These are phyloP conservation scores for Girardinichthys multiradiatus DNA, from an alignment of 2,113 vertebrate species.

Conservation along the genomic window DNA sequence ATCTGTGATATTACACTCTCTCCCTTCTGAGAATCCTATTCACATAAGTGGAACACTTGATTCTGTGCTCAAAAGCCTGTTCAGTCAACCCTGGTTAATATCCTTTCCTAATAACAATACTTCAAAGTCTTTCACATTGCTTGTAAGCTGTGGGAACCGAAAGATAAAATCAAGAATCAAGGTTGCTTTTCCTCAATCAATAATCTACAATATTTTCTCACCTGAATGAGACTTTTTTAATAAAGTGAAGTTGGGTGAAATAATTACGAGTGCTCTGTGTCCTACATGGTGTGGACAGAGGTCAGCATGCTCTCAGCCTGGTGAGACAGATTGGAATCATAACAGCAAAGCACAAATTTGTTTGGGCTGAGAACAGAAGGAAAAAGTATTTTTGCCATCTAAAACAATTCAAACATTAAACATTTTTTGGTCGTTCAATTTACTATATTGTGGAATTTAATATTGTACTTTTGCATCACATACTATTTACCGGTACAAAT, in stretches of 20 bases:
- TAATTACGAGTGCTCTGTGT: neutral
- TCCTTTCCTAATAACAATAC: neutral
- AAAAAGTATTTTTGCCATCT: neutral
- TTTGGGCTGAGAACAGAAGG: too few relatives aligned
- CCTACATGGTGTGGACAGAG: neutral
- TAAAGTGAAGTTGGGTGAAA: neutral
- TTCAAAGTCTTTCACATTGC: neutral
- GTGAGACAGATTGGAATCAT: too few relatives aligned
- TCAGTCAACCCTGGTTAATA: slow-evolving; percentile 4
- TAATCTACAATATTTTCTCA: neutral
- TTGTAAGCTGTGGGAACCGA: slow-evolving; percentile 5
- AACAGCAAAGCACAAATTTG: too few relatives aligned
- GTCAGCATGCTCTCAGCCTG: neutral
- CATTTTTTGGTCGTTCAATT: neutral
- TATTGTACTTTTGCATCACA: neutral
- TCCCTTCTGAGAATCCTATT: neutral
- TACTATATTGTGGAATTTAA: too few relatives aligned
- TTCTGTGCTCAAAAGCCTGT: neutral
- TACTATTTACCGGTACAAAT: too few relatives aligned
- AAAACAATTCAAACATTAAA: neutral
- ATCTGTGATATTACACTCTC: neutral
- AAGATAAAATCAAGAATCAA: slow-evolving; percentile 11
- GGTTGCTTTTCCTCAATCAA: neutral
- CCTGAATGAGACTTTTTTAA: neutral
- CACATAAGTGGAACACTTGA: slow-evolving; percentile 1